Base-by-base conservation (phyloP, 2,888 invertebrate genomes). In the Thecophora atra region DNA sequence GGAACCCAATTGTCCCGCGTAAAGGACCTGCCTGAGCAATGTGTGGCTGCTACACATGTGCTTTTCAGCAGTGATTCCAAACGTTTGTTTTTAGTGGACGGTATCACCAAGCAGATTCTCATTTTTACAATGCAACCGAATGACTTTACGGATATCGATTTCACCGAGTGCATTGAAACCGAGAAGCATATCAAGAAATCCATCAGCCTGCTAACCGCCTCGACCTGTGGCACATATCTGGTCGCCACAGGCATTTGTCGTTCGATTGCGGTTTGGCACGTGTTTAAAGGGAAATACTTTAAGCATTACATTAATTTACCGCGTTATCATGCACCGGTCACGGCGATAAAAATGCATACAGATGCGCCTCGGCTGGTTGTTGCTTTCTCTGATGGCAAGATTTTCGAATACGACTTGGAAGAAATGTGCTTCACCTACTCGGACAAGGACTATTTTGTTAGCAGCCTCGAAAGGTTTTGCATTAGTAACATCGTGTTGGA, bases 321-420 rank as follows among this genome's bases (percentile, higher is more conserved):
- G 0, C 90, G 88, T 42, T 93, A 94, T 81, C 86, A 87, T 15
- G 91, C 89, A 74, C 89, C 91, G 51, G 91, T 93, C 0, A 93
- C 93, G 0, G 93, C 95, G 0, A 79, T 96, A 76, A 89, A 91
- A 0, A 88, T 96, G 58, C 91, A 93, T 80, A 88, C 89, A 21
- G 84, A 83, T 11, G 86, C 86, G 2, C 88, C 90, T 6, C 88
- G 88, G 58, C 84, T 96, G 8, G 89, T 94, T 44, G 88, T 93
- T 13, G 90, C 90, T 3, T 96, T 95, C 86, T 89, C 94, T 0
- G 93, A 97, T 87, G 92, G 93, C 79, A 93, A 91, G 92, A 88
- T 96, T 73, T 86, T 93, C 54, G 95, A 96, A 84, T 96, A 92
- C 82, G 90, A 91, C 81, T 82, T 95, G n/a, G 81, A 83, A 4